Evolutionary conservation across 2,113 vertebrate genomes (phyloP).

Genomic region (Ursus arctos): DNA sequence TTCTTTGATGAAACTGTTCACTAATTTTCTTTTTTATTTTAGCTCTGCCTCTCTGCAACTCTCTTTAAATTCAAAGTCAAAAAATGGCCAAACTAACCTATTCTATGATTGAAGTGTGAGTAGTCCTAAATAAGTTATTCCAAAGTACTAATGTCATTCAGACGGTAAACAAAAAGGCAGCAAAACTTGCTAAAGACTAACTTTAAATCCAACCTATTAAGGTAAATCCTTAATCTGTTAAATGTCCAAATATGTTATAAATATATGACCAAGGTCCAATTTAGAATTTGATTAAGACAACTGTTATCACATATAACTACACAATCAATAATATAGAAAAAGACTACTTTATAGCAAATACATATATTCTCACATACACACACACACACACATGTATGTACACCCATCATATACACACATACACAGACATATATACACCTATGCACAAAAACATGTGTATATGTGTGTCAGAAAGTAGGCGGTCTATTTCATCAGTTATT

Average conservation of each 20-base stretch:
- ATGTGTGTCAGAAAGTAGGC: neutral
- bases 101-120: neutral
- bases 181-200: neutral
- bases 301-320: neutral
- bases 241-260: neutral
- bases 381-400: neutral
- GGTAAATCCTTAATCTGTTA: neutral
- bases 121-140: neutral
- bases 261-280: neutral
- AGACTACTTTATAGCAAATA: conserved; percentile 7
- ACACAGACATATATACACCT: neutral
- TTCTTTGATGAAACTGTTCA: conserved; percentile 39
- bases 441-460: neutral
- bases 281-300: conserved; percentile 46
- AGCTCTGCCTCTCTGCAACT: neutral
- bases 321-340: neutral
- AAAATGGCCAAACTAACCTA: neutral
- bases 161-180: neutral
- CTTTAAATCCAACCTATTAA: neutral
- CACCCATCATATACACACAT: neutral
- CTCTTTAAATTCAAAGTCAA: neutral
- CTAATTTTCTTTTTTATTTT: conserved; percentile 21
- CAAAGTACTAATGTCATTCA: neutral
- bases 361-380: neutral
- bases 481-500: neutral